Evolutionary conservation across 2,888 invertebrate species (phyloP).

Genomic region (Aplocera efformata): DNA sequence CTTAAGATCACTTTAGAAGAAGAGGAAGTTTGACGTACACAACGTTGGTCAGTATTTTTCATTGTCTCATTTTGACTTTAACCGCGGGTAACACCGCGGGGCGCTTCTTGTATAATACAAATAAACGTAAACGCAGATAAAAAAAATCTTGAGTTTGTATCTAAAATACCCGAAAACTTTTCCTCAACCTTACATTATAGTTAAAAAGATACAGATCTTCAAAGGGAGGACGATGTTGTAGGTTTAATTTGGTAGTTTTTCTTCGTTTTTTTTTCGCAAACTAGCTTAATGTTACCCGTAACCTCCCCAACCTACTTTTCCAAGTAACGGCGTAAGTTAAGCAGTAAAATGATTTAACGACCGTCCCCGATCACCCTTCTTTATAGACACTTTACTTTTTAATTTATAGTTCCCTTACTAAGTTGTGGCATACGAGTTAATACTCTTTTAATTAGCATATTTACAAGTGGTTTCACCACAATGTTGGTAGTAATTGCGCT

Average conservation of each 20-base stretch:
- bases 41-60: too few species aligned
- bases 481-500: background rate
- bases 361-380: constrained; percentile 39
- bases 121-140: too few species aligned
- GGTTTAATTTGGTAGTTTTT: too few species aligned
- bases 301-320: constrained; percentile 24
- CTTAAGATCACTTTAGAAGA: too few species aligned
- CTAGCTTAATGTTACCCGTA: constrained; percentile 17
- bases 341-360: constrained; percentile 57
- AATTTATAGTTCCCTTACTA: constrained; percentile 44
- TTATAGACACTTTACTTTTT: constrained; percentile 57
- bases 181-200: too few species aligned
- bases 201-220: too few species aligned
- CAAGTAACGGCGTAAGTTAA: constrained; percentile 49
- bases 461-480: constrained; percentile 1
- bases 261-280: too few species aligned
- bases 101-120: too few species aligned
- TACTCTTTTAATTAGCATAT: constrained; percentile 5
- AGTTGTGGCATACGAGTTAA: constrained; percentile 24
- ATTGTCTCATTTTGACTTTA: too few species aligned
- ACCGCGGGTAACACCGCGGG: too few species aligned
- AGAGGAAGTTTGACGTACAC: too few species aligned
- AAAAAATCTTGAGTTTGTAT: constrained; percentile 1
- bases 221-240: too few species aligned
- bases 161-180: constrained; percentile 10